Evolutionary conservation across 2,888 invertebrate species (phyloP).

Genomic region (Perizoma affinitatum): DNA sequence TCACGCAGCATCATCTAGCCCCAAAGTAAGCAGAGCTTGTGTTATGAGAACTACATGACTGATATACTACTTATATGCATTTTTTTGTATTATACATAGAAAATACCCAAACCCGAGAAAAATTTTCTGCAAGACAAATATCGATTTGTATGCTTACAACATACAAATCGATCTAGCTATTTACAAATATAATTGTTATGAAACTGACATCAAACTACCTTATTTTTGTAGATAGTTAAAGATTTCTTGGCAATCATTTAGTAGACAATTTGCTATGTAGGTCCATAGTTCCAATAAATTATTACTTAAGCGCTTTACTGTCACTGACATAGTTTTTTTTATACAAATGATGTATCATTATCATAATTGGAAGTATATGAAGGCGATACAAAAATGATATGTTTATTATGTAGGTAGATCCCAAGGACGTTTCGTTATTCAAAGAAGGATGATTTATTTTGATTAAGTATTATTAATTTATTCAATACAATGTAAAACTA

Average conservation of each 20-base stretch:
- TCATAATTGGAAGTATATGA: constrained; percentile 10
- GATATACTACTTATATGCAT: too few species aligned
- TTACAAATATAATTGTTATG: too few species aligned
- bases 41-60: too few species aligned
- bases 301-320: constrained; percentile 4
- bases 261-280: constrained; percentile 14
- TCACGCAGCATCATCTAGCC: too few species aligned
- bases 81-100: too few species aligned
- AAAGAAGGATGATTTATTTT: constrained; percentile 1
- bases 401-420: not conserved
- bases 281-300: constrained; percentile 12
- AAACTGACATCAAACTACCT: too few species aligned
- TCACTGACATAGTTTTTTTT: constrained; percentile 1
- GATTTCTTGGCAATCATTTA: constrained; percentile 6
- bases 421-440: not conserved
- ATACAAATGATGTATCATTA: constrained; percentile 12
- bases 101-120: too few species aligned
- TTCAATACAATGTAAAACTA: not conserved
- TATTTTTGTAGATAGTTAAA: too few species aligned
- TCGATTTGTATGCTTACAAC: too few species aligned
- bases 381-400: constrained; percentile 7
- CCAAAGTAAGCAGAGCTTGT: too few species aligned
- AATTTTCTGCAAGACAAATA: too few species aligned
- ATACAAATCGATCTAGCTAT: too few species aligned
- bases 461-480: not conserved